Conservation (phyloP, 2,888 invertebrate species). For the Nemotelus nigrinus region DNA sequence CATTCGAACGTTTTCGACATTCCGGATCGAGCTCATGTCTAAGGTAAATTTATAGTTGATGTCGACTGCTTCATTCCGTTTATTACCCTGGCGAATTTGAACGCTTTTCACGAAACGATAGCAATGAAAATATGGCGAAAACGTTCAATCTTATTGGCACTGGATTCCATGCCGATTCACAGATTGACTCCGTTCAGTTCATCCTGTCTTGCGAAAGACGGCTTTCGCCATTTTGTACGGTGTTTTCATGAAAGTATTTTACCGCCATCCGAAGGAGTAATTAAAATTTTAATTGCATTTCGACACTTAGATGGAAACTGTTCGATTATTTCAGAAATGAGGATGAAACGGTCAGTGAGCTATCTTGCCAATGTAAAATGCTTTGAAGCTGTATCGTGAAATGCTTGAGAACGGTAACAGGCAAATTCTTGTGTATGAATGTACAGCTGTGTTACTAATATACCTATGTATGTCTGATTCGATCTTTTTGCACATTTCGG, state of each 20-base stretch:
- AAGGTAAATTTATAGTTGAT: constrained; percentile 37
- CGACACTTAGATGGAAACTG: constrained; percentile 31
- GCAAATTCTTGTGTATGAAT: not conserved
- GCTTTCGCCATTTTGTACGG: constrained; percentile 17
- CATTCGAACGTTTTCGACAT: constrained; percentile 6
- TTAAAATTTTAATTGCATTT: constrained; percentile 43
- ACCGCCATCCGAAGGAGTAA: constrained; percentile 34
- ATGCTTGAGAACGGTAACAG: not conserved
- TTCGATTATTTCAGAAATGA: constrained; percentile 7
- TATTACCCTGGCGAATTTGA: constrained; percentile 39
- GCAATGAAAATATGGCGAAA: constrained; percentile 3
- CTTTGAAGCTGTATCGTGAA: no score
- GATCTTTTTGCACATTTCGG: not conserved
- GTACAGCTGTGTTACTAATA: not conserved
- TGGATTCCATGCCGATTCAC: not conserved
- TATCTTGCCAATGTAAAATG: not conserved
- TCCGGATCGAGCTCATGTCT: constrained; percentile 34
- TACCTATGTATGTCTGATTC: not conserved
- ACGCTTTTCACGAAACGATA: constrained; percentile 30
- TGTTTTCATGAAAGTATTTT: constrained; percentile 21
- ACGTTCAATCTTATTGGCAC: not conserved
- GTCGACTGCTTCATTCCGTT: constrained; percentile 29
- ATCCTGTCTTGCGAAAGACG: not conserved
- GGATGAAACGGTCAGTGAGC: not conserved
- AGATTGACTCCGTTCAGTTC: not conserved